These are phyloP conservation scores for Mastomys natalensis DNA, from an alignment of 2,113 vertebrate genomes.

Conservation along the genomic window DNA sequence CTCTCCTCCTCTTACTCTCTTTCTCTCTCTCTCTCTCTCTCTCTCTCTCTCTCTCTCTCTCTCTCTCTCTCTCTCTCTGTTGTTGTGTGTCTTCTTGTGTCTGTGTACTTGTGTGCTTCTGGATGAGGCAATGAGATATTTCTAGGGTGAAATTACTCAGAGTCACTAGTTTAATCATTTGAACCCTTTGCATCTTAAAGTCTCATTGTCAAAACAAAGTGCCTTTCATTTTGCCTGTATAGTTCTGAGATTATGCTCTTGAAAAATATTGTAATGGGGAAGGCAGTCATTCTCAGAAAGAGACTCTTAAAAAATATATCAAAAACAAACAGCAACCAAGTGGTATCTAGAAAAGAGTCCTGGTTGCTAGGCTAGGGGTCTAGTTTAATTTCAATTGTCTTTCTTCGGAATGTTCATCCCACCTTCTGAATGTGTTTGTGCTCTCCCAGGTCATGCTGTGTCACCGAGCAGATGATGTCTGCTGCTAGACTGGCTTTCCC, in stretches of 20 bases:
- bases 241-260: background rate
- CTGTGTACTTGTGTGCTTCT: background rate
- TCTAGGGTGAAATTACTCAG: background rate
- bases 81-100: background rate
- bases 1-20: no score
- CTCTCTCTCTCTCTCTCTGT: background rate
- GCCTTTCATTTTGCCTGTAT: background rate
- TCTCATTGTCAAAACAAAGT: conserved; percentile 15
- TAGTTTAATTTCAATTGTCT: background rate
- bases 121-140: background rate
- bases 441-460: background rate
- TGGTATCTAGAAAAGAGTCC: background rate
- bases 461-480: background rate
- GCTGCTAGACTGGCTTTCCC: background rate
- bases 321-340: background rate
- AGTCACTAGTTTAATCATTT: background rate
- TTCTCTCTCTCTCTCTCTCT: no score
- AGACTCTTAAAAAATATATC: background rate
- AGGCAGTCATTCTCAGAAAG: background rate
- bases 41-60: no score
- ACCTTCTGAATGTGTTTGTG: background rate
- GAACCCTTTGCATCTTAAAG: background rate
- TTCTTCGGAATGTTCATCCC: background rate
- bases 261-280: background rate
- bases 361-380: background rate